Conservation (phyloP, 2,113 vertebrate species). For the Procavia capensis region DNA sequence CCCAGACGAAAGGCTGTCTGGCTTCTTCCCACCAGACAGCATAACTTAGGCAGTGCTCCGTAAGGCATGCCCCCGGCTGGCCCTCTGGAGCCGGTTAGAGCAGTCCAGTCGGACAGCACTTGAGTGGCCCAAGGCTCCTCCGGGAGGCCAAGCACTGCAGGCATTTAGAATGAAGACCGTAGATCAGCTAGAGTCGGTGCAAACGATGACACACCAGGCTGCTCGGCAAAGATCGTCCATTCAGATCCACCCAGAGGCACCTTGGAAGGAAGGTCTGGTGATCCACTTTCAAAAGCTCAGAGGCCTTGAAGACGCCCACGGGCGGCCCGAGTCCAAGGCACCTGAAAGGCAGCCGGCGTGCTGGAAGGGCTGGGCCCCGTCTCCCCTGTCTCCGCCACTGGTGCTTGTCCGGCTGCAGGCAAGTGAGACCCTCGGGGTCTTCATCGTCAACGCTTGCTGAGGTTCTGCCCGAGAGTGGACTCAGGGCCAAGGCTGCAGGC, state of each 20-base stretch:
- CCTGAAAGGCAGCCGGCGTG: too few relatives aligned
- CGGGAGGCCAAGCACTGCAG: background rate
- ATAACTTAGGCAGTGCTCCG: background rate
- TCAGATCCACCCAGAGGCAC: too few relatives aligned
- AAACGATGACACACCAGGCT: background rate
- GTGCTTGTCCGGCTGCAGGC: background rate
- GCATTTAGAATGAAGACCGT: slow-evolving; percentile 9
- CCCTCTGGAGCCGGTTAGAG: background rate
- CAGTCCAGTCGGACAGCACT: background rate
- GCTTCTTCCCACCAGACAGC: background rate
- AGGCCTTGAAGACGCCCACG: too few relatives aligned
- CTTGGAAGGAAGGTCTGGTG: too few relatives aligned
- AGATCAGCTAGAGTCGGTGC: background rate
- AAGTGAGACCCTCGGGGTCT: background rate
- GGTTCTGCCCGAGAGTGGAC: background rate
- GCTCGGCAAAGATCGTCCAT: too few relatives aligned
- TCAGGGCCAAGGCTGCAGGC: background rate
- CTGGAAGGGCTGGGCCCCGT: too few relatives aligned
- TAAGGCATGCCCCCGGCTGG: background rate
- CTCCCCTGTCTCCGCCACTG: background rate
- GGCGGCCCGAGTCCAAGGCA: too few relatives aligned
- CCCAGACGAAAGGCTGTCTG: background rate
- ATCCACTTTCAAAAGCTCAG: too few relatives aligned
- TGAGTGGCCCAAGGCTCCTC: background rate
- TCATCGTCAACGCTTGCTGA: background rate